Conservation (phyloP, 2,797 vertebrate genomes). For the Arrhamphus sclerolepis region DNA sequence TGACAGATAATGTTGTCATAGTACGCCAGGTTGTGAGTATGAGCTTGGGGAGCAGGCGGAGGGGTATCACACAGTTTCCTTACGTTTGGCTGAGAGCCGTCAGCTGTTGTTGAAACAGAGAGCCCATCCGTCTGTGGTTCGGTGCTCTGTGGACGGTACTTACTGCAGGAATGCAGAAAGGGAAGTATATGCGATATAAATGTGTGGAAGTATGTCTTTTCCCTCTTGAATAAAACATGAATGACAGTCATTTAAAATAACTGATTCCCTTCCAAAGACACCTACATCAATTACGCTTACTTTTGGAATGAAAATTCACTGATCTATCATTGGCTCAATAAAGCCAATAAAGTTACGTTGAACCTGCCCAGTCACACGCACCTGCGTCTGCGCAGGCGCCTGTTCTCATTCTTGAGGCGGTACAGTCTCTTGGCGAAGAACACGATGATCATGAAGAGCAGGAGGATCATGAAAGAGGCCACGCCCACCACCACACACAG, state of each 20-base stretch:
- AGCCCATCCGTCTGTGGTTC: conserved; percentile 97
- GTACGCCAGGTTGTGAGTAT: conserved; percentile 86
- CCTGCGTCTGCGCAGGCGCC: conserved; percentile 91
- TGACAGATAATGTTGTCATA: conserved; percentile 92
- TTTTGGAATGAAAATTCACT: no score
- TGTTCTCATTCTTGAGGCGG: conserved; percentile 94
- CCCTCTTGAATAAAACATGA: background rate
- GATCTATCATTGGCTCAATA: no score
- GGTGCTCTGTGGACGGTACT: conserved; percentile 88
- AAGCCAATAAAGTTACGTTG: no score
- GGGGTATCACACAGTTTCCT: conserved; percentile 86
- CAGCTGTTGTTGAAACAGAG: conserved; percentile 95
- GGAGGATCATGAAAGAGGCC: conserved; percentile 85
- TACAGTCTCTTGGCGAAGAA: conserved; percentile 97
- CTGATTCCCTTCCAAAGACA: conserved; percentile 10
- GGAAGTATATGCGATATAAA: conserved; percentile 30
- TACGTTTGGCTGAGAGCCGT: conserved; percentile 98
- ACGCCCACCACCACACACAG: conserved; percentile 91
- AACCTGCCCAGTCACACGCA: conserved; percentile 47
- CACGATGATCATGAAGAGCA: conserved; percentile 97
- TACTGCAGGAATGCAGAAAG: conserved; percentile 70
- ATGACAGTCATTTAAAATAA: conserved; percentile 17
- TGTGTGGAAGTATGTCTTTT: conserved; percentile 11
- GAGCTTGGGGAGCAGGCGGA: conserved; percentile 82
- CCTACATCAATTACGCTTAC: background rate